A percentile compares a stretch with the other conserved stretches of the same genome.
Evolutionary conservation across 2,797 vertebrate species (phyloP).

Genomic region (Siniperca undulata): DNA sequence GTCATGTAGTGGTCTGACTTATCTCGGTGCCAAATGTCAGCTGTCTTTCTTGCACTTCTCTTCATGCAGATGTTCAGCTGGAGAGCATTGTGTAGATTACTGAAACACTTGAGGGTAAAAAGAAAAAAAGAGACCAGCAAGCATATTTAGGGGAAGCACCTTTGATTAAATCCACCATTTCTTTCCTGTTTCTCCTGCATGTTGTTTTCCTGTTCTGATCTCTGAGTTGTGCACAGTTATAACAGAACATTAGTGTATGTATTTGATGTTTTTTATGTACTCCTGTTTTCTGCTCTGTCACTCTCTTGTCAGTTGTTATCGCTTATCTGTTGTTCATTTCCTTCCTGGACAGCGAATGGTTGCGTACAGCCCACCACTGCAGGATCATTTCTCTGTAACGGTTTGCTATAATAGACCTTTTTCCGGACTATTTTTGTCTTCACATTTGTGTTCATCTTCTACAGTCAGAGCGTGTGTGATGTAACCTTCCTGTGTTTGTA

Average conservation of each 20-base stretch:
- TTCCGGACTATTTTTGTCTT: background rate
- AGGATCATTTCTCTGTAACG: background rate
- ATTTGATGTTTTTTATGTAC: background rate
- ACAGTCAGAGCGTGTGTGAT: background rate
- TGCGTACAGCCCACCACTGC: background rate
- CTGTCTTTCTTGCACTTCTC: background rate
- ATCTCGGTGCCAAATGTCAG: background rate
- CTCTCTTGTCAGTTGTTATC: constrained; percentile 17
- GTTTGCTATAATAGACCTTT: background rate
- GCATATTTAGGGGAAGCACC: background rate
- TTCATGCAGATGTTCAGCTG: background rate
- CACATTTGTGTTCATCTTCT: background rate
- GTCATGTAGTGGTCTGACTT: background rate
- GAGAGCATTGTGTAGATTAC: background rate
- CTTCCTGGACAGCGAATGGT: constrained; percentile 12
- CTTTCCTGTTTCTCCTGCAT: background rate
- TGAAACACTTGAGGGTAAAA: background rate
- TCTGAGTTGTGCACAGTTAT: background rate
- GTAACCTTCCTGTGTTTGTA: background rate
- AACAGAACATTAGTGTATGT: background rate
- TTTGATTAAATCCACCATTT: background rate
- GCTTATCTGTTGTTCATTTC: constrained; percentile 42
- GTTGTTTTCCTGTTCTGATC: background rate
- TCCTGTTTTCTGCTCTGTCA: constrained; percentile 31
- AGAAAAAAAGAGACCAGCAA: background rate